Evolutionary conservation across 2,113 vertebrate genomes (phyloP), one percentile per base, ranked within the genome.

Genomic region (Sula dactylatra): DNA sequence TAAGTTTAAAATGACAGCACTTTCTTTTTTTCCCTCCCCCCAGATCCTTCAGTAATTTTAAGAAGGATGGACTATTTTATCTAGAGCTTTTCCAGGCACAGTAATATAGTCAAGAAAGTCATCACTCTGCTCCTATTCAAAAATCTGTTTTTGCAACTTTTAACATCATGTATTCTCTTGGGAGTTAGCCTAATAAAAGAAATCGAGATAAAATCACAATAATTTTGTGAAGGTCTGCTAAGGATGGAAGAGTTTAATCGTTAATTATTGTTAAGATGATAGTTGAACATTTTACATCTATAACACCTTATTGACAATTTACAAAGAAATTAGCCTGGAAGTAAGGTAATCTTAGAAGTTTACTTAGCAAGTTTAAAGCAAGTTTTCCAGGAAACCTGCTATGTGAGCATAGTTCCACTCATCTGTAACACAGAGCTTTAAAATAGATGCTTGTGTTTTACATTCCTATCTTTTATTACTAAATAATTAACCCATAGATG

Each of bases 41-140:
- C 26, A 86, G 61, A 81, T 92, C 24, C 73, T 36, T 31, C 61
- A 54, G 78, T 91, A 94, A 94, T 96, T 96, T 40, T 45, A 84
- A 71, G 49, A 94, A 77, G 71, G 77, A 26, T 52, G 90, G 77
- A 83, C 88, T 86, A 86, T 91, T 97, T 94, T 78, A 83, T 90
- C 55, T 94, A 91, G 32, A 74, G 38, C 62, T 97, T 97, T 96
- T 69, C 38, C 55, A 95, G 78, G n/a, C 44, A 62, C 62, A 16
- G 29, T 81, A 72, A 87, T 90, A 94, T 94, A 88, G 61, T 76
- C 49, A 92, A 77, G 79, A 94, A 91, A 56, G 40, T 84, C 56
- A 91, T 66, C 54, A 56, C 11, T 93, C n/a, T 64, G 36, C 29
- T 95, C 42, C 80, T 86, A 49, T 71, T 83, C 26, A 78, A 62